Evolutionary conservation across 2,888 invertebrate genomes (phyloP).

Genomic region (Agonopterix arenella): DNA sequence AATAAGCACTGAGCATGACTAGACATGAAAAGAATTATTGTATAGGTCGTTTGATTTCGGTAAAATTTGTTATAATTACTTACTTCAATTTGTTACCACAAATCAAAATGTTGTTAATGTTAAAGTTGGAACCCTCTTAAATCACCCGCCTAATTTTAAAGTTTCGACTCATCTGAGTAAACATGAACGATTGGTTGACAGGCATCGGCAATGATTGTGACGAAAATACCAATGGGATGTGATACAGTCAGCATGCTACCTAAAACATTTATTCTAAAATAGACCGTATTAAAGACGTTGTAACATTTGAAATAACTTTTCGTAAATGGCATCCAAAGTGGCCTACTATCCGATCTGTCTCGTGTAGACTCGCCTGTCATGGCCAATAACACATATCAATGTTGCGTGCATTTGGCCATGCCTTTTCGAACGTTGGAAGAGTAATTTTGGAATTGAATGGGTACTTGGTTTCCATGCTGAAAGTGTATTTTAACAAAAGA

Average conservation of each 20-base stretch:
- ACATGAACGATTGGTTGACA: constrained; percentile 45
- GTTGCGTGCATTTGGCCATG: constrained; percentile 63
- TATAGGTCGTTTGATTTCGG: too few relatives aligned
- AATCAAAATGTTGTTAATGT: not conserved
- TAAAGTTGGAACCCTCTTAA: constrained; percentile 21
- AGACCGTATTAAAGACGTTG: too few relatives aligned
- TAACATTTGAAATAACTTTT: too few relatives aligned
- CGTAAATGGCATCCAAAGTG: too few relatives aligned
- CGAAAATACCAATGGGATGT: constrained; percentile 53
- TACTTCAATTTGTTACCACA: too few relatives aligned
- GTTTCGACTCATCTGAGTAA: constrained; percentile 67
- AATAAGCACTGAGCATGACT: not conserved
- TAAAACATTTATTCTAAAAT: too few relatives aligned
- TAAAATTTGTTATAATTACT: too few relatives aligned
- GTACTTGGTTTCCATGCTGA: too few relatives aligned
- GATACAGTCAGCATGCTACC: not conserved
- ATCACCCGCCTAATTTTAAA: constrained; percentile 57
- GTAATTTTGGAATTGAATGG: constrained; percentile 50
- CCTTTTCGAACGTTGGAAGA: constrained; percentile 41
- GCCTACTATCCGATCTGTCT: constrained; percentile 9
- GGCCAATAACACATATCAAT: constrained; percentile 68
- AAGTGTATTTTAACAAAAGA: too few relatives aligned
- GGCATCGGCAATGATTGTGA: constrained; percentile 23
- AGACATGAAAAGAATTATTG: too few relatives aligned
- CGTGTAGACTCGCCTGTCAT: constrained; percentile 46